phyloP scores from a whole-genome alignment of 2,113 vertebrate species.

The Notarius quadriscutis region DNA sequence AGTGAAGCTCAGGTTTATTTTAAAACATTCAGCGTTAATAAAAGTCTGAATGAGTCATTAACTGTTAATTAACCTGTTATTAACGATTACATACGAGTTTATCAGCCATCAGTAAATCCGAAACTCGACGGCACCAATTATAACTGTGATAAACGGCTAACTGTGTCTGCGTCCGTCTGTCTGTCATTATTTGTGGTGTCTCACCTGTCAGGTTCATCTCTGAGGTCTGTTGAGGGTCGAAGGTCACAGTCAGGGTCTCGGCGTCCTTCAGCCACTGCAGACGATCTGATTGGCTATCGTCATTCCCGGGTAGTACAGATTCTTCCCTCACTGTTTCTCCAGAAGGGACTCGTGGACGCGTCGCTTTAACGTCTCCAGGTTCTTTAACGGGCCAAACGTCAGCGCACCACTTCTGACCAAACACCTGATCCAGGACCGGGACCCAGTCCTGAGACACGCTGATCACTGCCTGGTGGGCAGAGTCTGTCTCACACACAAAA shows the following conservation, averaged over 20 bases:
- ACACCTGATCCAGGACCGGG: slow-evolving; percentile 76
- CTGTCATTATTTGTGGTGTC: not conserved
- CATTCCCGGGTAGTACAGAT: slow-evolving; percentile 63
- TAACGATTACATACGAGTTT: not conserved
- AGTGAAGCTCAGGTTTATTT: not conserved
- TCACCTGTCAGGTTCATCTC: slow-evolving; percentile 60
- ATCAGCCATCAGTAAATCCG: not conserved
- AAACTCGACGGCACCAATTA: not conserved
- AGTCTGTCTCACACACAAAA: slow-evolving; percentile 41
- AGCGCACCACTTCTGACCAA: slow-evolving; percentile 74
- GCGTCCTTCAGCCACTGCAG: slow-evolving; percentile 68
- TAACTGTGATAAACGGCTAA: not conserved
- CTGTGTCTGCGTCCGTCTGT: not conserved
- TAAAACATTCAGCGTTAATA: not conserved
- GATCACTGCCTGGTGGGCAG: slow-evolving; percentile 56
- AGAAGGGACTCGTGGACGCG: not conserved
- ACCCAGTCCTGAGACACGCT: slow-evolving; percentile 74
- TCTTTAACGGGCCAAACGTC: slow-evolving; percentile 70
- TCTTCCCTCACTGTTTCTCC: slow-evolving; percentile 33
- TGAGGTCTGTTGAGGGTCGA: slow-evolving; percentile 34
- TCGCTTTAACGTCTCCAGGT: not conserved
- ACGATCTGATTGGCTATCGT: slow-evolving; percentile 18
- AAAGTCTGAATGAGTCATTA: not conserved
- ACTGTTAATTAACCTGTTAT: not conserved
- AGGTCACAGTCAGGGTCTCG: slow-evolving; percentile 62